Evolutionary conservation across 2,888 invertebrate genomes (phyloP).

Genomic region (Brachyopa scutellaris): DNA sequence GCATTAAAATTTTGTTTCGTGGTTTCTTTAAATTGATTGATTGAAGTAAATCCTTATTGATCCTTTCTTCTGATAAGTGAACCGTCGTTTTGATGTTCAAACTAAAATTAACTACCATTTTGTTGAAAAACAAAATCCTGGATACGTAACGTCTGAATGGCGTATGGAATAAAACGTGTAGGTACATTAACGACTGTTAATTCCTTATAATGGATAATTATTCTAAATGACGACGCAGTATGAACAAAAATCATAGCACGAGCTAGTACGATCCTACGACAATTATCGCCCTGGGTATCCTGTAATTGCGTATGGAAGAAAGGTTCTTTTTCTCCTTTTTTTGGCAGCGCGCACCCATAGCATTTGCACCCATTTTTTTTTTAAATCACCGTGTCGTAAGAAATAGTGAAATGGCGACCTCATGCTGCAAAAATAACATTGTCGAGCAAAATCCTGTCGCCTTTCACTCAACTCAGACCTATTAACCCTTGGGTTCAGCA

Average conservation of each 20-base stretch:
- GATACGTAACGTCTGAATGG: too few relatives aligned
- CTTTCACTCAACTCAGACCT: slow-evolving; percentile 55
- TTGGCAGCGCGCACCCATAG: slow-evolving; percentile 55
- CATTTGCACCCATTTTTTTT: slow-evolving; percentile 70
- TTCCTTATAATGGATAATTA: slow-evolving; percentile 22
- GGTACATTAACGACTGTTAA: slow-evolving; percentile 33
- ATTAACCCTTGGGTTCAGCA: slow-evolving; percentile 63
- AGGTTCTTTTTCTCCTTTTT: slow-evolving; percentile 13
- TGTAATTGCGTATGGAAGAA: slow-evolving; percentile 14
- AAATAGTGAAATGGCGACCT: slow-evolving; percentile 37
- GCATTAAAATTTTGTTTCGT: too few relatives aligned
- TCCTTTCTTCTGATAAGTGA: too few relatives aligned
- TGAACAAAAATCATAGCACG: slow-evolving; percentile 45
- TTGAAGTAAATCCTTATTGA: too few relatives aligned
- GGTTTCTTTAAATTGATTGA: too few relatives aligned
- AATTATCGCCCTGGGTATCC: slow-evolving; percentile 64
- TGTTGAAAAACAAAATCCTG: too few relatives aligned
- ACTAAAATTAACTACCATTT: too few relatives aligned
- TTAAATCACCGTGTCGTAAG: slow-evolving; percentile 39
- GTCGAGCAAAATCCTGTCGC: slow-evolving; percentile 44
- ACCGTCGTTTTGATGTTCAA: too few relatives aligned
- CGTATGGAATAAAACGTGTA: slow-evolving; percentile 10
- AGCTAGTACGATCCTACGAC: slow-evolving; percentile 47
- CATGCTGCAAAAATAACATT: slow-evolving; percentile 68
- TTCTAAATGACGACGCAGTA: slow-evolving; percentile 43